Conservation (phyloP, 2,888 invertebrate genomes). For the Kryphioiulus occultus region DNA sequence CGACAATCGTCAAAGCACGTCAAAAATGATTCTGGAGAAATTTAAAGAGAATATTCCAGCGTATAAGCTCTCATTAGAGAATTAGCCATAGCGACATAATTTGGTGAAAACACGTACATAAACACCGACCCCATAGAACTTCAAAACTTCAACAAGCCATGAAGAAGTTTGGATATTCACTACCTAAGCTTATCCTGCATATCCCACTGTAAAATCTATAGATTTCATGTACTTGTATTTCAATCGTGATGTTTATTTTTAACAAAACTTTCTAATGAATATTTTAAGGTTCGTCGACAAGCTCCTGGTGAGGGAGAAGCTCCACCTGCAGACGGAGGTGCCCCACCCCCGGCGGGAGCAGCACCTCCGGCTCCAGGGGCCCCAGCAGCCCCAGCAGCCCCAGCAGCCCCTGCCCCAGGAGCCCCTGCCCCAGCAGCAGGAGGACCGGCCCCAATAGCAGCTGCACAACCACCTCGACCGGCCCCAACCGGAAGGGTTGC, state of each 20-base stretch:
- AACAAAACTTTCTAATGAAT: no score
- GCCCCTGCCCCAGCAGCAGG: slow-evolving; percentile 41
- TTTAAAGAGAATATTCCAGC: neutral
- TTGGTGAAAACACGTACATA: neutral
- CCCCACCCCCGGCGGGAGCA: neutral
- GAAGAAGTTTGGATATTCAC: no score
- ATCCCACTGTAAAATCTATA: no score
- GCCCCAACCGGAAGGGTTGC: neutral
- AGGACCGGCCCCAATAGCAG: slow-evolving; percentile 26
- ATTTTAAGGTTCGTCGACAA: slow-evolving; percentile 43
- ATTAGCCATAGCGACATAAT: neutral
- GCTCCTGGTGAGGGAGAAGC: neutral
- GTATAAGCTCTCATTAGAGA: no score
- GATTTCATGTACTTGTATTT: no score
- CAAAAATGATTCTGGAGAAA: neutral
- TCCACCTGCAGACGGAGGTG: neutral
- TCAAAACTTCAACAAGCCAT: no score
- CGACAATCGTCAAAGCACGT: neutral
- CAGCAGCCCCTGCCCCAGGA: slow-evolving; percentile 9
- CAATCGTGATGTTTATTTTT: neutral
- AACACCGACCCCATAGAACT: no score
- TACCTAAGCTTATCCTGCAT: no score
- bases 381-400: slow-evolving; percentile 46
- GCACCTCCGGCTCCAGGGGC: neutral
- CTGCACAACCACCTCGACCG: slow-evolving; percentile 4